Percentiles rank a stretch among this genome's conserved stretches.
Evolutionary conservation across 2,113 vertebrate species (phyloP).

Genomic region (Oryzias curvinotus): DNA sequence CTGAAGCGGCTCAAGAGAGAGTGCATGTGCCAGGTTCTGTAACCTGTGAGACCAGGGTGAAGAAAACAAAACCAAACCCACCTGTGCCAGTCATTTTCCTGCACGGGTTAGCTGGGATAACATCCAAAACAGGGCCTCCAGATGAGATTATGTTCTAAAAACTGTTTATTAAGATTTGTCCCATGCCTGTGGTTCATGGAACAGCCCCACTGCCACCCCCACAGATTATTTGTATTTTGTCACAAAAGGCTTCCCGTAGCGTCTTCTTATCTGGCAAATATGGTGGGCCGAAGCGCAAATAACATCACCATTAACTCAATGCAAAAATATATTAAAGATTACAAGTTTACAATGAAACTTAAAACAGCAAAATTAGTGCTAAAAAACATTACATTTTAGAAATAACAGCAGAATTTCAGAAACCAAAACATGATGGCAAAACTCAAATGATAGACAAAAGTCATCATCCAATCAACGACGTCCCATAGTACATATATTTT

Average conservation of each 20-base stretch:
- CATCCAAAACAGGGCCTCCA: constrained; percentile 6
- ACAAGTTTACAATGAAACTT: too few species aligned
- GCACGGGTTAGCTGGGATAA: constrained; percentile 6
- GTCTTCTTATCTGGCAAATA: too few species aligned
- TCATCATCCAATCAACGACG: too few species aligned
- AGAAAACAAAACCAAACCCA: constrained; percentile 5
- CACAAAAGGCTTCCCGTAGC: not conserved
- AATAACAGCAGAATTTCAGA: too few species aligned
- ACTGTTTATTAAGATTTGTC: not conserved
- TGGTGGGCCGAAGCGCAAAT: too few species aligned
- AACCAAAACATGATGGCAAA: too few species aligned
- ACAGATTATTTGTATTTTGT: not conserved
- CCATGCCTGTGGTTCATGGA: constrained; percentile 14
- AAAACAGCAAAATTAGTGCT: too few species aligned
- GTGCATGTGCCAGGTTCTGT: constrained; percentile 11
- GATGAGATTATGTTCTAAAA: not conserved
- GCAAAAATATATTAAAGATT: too few species aligned
- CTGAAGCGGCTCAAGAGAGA: constrained; percentile 9
- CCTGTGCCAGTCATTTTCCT: constrained; percentile 4
- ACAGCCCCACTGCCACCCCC: not conserved
- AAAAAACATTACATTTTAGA: too few species aligned
- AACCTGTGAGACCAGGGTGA: constrained; percentile 7
- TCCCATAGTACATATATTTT: too few species aligned
- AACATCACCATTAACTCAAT: too few species aligned
- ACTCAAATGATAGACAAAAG: too few species aligned